Evolutionary conservation across 2,888 invertebrate genomes (phyloP).

Genomic region (Acanthosepion pharaonis): DNA sequence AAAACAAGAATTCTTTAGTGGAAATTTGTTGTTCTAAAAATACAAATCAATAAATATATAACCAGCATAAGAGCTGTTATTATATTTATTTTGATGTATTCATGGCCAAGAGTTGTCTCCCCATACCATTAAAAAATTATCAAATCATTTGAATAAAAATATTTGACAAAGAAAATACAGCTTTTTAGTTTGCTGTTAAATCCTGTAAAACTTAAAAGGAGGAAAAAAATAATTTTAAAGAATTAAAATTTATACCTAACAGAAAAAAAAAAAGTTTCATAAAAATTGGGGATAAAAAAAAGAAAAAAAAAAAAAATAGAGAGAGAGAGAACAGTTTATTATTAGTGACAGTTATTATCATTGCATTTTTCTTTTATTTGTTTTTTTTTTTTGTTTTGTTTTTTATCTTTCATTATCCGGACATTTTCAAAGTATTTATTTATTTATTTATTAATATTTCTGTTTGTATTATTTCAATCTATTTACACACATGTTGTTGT

Average conservation of each 20-base stretch:
- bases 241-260: neutral
- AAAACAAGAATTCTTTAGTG: neutral
- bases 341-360: slow-evolving; percentile 6
- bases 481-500: slow-evolving; percentile 2
- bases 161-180: neutral
- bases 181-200: neutral
- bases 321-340: neutral
- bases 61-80: neutral
- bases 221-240: neutral
- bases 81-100: neutral
- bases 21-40: neutral
- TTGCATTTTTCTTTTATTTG: neutral
- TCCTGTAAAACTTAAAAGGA: neutral
- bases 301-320: neutral
- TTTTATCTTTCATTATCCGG: neutral
- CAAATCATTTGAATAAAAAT: neutral
- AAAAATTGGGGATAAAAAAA: neutral
- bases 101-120: neutral
- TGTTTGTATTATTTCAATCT: neutral
- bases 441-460: neutral
- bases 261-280: neutral
- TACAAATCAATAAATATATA: no score
- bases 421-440: neutral
- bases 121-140: neutral
- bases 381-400: neutral